These are phyloP conservation scores for Maccullochella peelii DNA, from an alignment of 2,113 vertebrate genomes.

Conservation along the genomic window DNA sequence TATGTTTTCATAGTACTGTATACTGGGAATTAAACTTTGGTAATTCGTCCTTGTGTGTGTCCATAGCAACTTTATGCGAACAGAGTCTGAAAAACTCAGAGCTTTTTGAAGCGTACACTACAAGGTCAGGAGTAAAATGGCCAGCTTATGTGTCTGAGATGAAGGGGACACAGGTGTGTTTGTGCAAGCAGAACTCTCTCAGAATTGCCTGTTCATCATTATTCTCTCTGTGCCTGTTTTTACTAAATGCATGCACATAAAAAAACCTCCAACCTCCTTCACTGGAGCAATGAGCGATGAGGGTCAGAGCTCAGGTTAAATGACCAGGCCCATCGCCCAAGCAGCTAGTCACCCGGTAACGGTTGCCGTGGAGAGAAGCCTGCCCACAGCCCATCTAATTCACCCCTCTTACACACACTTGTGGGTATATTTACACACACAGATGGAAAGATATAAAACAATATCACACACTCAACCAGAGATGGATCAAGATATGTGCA, in stretches of 20 bases:
- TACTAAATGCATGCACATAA: background rate
- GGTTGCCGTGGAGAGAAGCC: slow-evolving; percentile 23
- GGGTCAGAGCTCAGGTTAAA: slow-evolving; percentile 79
- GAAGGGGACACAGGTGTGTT: slow-evolving; percentile 43
- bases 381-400: slow-evolving; percentile 7
- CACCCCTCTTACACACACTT: background rate
- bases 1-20: background rate
- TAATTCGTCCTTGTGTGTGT: background rate
- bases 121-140: slow-evolving; percentile 24
- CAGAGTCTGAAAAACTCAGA: background rate
- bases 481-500: slow-evolving; percentile 34
- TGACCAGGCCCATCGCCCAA: slow-evolving; percentile 52
- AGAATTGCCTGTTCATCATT: slow-evolving; percentile 35
- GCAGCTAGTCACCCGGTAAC: slow-evolving; percentile 51
- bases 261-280: slow-evolving; percentile 22
- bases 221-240: slow-evolving; percentile 5
- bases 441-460: slow-evolving; percentile 15
- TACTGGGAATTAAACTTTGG: background rate
- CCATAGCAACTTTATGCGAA: slow-evolving; percentile 19
- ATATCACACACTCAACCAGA: slow-evolving; percentile 3
- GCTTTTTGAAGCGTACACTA: slow-evolving; percentile 5
- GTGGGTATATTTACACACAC: slow-evolving; percentile 7
- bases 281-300: slow-evolving; percentile 60
- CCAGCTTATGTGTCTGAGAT: slow-evolving; percentile 33
- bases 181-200: slow-evolving; percentile 22